Percentiles rank a stretch among this genome's conserved stretches.
Conservation (phyloP, 2,113 vertebrate species). For the Papio anubis region DNA sequence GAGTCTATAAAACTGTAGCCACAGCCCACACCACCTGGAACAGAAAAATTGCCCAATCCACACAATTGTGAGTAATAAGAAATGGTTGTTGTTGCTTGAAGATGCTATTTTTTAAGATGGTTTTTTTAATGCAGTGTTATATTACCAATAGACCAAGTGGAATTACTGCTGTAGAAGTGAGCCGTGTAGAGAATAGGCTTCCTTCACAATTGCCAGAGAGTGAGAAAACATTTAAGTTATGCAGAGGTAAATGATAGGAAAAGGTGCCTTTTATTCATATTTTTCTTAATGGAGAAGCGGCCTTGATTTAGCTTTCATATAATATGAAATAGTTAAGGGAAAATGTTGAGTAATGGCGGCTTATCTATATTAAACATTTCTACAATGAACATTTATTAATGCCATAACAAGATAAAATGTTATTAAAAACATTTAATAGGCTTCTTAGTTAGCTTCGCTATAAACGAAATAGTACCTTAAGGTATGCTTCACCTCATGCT, state of each 20-base stretch:
- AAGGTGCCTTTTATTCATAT: background rate
- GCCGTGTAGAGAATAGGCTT: background rate
- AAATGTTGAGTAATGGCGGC: conserved; percentile 32
- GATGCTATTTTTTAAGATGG: background rate
- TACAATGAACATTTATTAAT: conserved; percentile 48
- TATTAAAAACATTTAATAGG: conserved; percentile 54
- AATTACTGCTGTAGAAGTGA: background rate
- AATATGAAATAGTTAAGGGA: conserved; percentile 6
- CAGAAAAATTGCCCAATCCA: background rate
- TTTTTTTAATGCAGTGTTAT: background rate
- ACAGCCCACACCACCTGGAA: background rate
- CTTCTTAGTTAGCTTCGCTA: conserved; percentile 48
- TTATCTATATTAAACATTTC: conserved; percentile 48
- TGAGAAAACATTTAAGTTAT: background rate
- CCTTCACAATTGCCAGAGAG: background rate
- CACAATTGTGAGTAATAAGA: background rate
- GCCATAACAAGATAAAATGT: conserved; percentile 52
- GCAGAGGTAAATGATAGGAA: background rate
- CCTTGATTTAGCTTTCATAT: background rate
- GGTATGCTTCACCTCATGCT: conserved; percentile 20
- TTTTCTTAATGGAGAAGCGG: background rate
- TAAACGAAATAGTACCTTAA: conserved; percentile 15
- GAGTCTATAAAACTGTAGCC: background rate
- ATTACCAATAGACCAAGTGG: background rate
- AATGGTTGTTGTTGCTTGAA: background rate